These are phyloP conservation scores for Uloborus diversus DNA, from an alignment of 1,140 invertebrate genomes.

Conservation along the genomic window DNA sequence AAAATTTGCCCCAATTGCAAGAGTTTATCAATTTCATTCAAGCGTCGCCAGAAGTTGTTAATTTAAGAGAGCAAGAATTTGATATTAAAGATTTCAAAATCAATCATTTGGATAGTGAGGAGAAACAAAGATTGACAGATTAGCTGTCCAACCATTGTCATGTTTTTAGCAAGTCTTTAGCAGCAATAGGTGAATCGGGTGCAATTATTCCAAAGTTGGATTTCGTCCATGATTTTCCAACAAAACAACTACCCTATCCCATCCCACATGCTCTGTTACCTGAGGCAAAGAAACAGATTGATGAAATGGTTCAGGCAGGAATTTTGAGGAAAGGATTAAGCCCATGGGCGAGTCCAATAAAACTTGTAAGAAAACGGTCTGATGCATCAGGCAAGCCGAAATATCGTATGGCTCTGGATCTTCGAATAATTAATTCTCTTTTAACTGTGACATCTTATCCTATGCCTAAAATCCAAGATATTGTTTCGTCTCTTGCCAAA, in stretches of 20 bases:
- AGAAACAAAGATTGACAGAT: not conserved
- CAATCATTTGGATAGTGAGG: not conserved
- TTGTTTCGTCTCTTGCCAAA: not conserved
- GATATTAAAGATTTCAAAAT: not conserved
- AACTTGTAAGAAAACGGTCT: not conserved
- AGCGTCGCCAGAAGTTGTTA: not conserved
- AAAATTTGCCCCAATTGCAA: too few species aligned
- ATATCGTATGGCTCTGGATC: not conserved
- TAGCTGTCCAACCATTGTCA: not conserved
- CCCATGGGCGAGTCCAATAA: not conserved
- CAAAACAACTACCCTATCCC: not conserved
- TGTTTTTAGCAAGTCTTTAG: not conserved
- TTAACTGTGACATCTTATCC: not conserved
- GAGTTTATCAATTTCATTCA: not conserved
- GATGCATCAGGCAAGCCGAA: not conserved
- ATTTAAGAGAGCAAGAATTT: not conserved
- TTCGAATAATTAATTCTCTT: not conserved
- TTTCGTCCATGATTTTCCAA: not conserved
- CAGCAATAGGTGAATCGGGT: not conserved
- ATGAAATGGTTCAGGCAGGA: not conserved
- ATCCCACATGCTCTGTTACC: not conserved
- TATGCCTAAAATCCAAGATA: not conserved
- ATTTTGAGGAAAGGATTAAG: not conserved
- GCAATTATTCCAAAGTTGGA: not conserved
- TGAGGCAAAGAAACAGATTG: not conserved